These are phyloP conservation scores for Venustoraphidia nigricollis DNA, from an alignment of 2,888 invertebrate genomes.

Conservation along the genomic window DNA sequence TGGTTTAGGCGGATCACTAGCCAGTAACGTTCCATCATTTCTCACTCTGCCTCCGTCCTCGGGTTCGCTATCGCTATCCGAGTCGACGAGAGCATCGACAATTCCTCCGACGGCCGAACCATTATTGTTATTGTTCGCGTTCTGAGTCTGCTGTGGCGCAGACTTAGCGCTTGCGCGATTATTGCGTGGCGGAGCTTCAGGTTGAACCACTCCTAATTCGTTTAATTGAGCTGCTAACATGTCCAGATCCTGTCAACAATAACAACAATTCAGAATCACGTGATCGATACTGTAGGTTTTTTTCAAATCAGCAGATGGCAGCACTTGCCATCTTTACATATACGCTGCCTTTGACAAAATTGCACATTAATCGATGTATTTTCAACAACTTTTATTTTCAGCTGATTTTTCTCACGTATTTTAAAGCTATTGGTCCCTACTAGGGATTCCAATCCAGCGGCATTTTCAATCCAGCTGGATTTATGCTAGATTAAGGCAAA, in stretches of 20 bases:
- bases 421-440: no score
- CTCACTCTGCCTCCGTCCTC: slow-evolving; percentile 66
- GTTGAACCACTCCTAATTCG: slow-evolving; percentile 71
- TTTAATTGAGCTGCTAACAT: slow-evolving; percentile 90
- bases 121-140: slow-evolving; percentile 19
- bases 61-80: slow-evolving; percentile 69
- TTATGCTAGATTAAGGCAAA: no score
- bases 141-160: no score
- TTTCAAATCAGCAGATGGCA: no score
- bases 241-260: slow-evolving; percentile 73
- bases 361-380: no score
- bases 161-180: slow-evolving; percentile 26
- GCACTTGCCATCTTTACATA: no score
- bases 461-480: no score
- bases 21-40: slow-evolving; percentile 87
- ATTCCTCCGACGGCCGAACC: slow-evolving; percentile 11
- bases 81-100: slow-evolving; percentile 34
- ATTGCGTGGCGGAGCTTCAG: slow-evolving; percentile 55
- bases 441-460: no score
- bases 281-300: no score
- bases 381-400: no score
- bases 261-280: slow-evolving; percentile 7
- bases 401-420: no score
- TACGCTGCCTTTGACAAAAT: no score
- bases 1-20: slow-evolving; percentile 93